A percentile compares a stretch with the other conserved stretches of the same genome.
Evolutionary conservation across 2,888 invertebrate genomes (phyloP).

Genomic region (Thereva nobilitata): DNA sequence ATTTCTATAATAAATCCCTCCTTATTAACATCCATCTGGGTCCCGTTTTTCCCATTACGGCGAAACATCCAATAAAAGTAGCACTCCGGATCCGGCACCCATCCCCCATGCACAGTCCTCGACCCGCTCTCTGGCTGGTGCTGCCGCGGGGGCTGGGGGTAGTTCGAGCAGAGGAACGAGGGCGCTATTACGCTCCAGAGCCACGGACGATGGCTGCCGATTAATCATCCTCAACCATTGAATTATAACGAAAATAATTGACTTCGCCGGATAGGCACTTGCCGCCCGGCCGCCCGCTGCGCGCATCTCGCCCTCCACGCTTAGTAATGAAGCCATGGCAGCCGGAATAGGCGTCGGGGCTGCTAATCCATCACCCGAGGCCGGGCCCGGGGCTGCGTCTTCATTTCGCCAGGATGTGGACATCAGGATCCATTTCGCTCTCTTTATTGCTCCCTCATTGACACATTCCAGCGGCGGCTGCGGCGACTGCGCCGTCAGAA

Average conservation of each 20-base stretch:
- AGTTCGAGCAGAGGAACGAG: too few species aligned
- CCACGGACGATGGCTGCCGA: conserved; percentile 40
- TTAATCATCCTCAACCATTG: conserved; percentile 48
- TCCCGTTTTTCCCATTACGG: conserved; percentile 35
- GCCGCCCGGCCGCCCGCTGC: background rate
- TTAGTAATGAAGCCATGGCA: too few species aligned
- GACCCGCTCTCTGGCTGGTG: background rate
- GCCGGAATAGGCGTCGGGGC: too few species aligned
- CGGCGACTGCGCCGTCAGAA: conserved; percentile 38
- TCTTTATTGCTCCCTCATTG: conserved; percentile 45
- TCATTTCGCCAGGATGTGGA: conserved; percentile 25
- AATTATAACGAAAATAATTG: conserved; percentile 48
- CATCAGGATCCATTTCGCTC: conserved; percentile 45
- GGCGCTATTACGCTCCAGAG: too few species aligned
- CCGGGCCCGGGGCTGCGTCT: conserved; percentile 16
- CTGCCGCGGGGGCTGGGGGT: background rate
- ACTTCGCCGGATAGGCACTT: conserved; percentile 30
- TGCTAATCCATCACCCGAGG: too few species aligned
- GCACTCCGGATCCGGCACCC: background rate
- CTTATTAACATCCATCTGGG: conserved; percentile 47
- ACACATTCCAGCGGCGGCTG: conserved; percentile 42
- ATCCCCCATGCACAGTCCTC: background rate
- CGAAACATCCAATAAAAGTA: conserved; percentile 29
- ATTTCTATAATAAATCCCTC: conserved; percentile 47
- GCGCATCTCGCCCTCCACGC: background rate